Conservation (phyloP, 2,797 vertebrate species). For the Lithobates pipiens region DNA sequence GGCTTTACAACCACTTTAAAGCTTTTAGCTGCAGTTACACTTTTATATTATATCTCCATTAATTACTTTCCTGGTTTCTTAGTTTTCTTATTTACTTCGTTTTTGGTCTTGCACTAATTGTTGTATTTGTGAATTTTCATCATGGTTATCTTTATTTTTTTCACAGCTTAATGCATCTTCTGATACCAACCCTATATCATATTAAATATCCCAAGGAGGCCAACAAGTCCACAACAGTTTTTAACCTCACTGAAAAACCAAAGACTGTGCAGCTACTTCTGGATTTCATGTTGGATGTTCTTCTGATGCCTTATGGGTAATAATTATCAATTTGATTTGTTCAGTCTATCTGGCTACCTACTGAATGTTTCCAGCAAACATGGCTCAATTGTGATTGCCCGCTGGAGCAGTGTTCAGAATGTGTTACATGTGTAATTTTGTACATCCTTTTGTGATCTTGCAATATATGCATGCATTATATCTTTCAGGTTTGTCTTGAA, state of each 20-base stretch:
- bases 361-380: not conserved
- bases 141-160: not conserved
- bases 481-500: conserved; percentile 90
- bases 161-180: conserved; percentile 95
- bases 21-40: no score
- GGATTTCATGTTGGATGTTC: conserved; percentile 98
- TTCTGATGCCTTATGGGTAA: conserved; percentile 98
- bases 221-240: conserved; percentile 85
- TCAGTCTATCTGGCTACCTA: not conserved
- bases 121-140: no score
- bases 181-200: conserved; percentile 96
- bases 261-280: conserved; percentile 95
- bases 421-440: no score
- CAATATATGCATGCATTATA: not conserved
- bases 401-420: no score
- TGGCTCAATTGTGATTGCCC: no score
- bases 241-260: conserved; percentile 96
- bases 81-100: conserved; percentile 57
- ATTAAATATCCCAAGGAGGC: conserved; percentile 93
- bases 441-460: no score
- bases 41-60: not conserved
- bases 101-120: conserved; percentile 13
- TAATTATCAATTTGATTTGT: conserved; percentile 64
- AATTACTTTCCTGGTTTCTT: not conserved
- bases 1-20: no score